Evolutionary conservation across 2,888 invertebrate species (phyloP).

Genomic region (Cynaeus angustus): DNA sequence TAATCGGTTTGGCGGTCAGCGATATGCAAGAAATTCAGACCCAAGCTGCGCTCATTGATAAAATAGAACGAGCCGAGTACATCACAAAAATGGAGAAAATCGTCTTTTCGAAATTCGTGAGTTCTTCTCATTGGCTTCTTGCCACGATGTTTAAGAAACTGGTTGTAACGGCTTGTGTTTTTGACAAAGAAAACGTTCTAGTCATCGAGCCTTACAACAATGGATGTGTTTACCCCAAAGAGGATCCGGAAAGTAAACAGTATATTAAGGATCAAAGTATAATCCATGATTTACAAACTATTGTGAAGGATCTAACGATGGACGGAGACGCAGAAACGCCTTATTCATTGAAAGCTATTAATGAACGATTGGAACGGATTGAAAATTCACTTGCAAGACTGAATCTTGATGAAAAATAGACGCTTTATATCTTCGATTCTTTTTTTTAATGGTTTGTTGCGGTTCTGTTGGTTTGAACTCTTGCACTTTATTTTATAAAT

Average conservation of each 20-base stretch:
- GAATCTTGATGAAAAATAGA: not conserved
- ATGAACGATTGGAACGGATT: constrained; percentile 12
- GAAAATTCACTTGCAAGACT: constrained; percentile 22
- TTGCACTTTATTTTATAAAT: no score
- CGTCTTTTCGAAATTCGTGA: constrained; percentile 7
- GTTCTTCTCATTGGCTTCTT: not conserved
- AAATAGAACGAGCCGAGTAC: constrained; percentile 36
- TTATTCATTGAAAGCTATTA: constrained; percentile 22
- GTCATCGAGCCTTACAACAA: constrained; percentile 43
- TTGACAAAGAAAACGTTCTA: constrained; percentile 16
- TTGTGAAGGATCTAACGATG: constrained; percentile 28
- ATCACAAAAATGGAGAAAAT: constrained; percentile 37
- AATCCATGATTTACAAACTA: constrained; percentile 23
- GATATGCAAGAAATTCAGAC: constrained; percentile 41
- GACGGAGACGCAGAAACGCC: constrained; percentile 14
- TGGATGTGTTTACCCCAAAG: constrained; percentile 37
- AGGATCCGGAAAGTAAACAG: constrained; percentile 27
- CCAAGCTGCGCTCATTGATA: constrained; percentile 40
- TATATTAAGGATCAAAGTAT: constrained; percentile 34
- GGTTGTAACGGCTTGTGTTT: constrained; percentile 9
- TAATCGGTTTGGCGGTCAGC: constrained; percentile 45
- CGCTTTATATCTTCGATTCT: no score
- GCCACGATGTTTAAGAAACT: constrained; percentile 14
- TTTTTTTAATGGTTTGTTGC: not conserved
- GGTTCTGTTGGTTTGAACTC: no score